Percentiles rank a stretch among this genome's conserved stretches.
Conservation (phyloP, 1,140 invertebrate species). For the Asobara japonica region DNA sequence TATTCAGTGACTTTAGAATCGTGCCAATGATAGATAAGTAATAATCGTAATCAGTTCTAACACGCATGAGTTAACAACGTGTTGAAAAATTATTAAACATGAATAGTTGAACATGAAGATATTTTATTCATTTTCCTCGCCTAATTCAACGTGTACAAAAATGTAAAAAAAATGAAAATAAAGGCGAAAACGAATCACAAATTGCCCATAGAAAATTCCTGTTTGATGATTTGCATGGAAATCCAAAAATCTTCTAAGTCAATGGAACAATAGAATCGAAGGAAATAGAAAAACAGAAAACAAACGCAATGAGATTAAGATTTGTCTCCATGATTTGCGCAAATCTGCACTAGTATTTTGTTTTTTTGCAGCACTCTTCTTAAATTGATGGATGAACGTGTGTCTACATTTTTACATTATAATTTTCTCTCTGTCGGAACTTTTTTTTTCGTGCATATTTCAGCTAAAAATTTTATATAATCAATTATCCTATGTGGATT, state of each 20-base stretch:
- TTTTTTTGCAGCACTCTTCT: neutral
- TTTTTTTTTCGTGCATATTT: slow-evolving; percentile 25
- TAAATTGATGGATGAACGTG: neutral
- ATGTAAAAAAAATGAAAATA: neutral
- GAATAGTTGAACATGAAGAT: neutral
- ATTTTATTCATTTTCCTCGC: neutral
- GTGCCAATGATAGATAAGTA: slow-evolving; percentile 2
- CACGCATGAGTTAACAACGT: neutral
- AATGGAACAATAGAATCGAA: neutral
- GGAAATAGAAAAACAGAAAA: neutral
- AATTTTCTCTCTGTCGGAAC: neutral
- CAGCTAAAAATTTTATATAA: slow-evolving; percentile 44
- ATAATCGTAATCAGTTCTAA: slow-evolving; percentile 11
- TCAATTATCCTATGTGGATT: slow-evolving; percentile 42
- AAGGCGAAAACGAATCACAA: neutral
- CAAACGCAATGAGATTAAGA: neutral
- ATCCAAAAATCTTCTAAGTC: neutral
- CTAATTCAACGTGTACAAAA: neutral
- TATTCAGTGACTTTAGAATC: neutral
- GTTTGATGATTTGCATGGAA: neutral
- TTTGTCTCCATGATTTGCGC: neutral
- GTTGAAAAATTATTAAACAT: neutral
- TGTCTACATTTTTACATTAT: neutral
- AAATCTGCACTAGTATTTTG: neutral
- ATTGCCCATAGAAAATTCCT: neutral